Evolutionary conservation across 2,888 invertebrate species (phyloP), one percentile per base, ranked within the genome.

Genomic region (Baronia brevicornis): DNA sequence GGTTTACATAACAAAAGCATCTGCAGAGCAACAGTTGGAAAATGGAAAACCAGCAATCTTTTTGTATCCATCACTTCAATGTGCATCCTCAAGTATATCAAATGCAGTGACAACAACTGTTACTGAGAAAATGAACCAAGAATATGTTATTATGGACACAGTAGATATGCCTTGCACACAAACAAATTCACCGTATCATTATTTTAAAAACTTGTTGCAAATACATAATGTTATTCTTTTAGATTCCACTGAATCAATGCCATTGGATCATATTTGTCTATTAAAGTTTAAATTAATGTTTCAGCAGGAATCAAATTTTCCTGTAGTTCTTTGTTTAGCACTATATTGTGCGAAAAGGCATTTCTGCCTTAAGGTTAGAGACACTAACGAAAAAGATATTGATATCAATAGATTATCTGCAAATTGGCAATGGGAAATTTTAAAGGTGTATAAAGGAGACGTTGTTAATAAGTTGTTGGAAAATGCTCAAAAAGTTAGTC

Each of bases 391-490:
- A 5, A 48, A 45, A 19, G 43, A 51, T 3, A 48, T 80, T 14
- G 54, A 69, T 41, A 43, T 78, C 18, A 41, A 38, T 10, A 56
- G 56, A 38, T 48, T 80, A 43, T 54, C 67, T 11, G 56, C 73
- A 2, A 63, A 64, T 40, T 82, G 80, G 82, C 80, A 84, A 51
- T 80, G 82, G 80, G 72, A 79, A 50, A 60, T 80, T 33, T 44
- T 80, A n/a, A 69, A 70, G 43, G 53, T 64, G 17, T 75, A 57
- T 40, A 55, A 46, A 38, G 60, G 66, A 9, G 60, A 70, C 11
- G 55, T 75, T 15, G 54, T 56, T 1, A 18, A 28, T 1, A 71
- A 63, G 50, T 21, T 78, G 9, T 34, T 68, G 29, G 31, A 47
- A 18, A 67, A 56, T 50, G 69, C 78, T 18, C 32, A 43, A 37